A percentile compares a stretch with the other conserved stretches of the same genome.
These are phyloP conservation scores for Arbacia lixula DNA, from an alignment of 53 echinoderm and acorn worm genomes.

Conservation along the genomic window DNA sequence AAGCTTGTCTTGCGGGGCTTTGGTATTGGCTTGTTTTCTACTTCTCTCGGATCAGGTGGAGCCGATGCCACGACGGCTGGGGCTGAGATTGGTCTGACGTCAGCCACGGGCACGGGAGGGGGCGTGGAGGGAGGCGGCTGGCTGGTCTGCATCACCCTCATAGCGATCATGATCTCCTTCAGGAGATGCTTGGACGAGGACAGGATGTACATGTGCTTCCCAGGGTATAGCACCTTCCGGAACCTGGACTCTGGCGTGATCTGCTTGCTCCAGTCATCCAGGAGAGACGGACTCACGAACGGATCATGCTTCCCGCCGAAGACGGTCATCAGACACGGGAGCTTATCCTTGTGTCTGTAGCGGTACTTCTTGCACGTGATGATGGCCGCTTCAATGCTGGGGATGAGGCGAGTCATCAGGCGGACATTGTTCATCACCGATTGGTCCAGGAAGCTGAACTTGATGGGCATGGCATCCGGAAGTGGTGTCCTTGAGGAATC, in stretches of 20 bases:
- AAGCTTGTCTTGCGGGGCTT: slow-evolving; percentile 54
- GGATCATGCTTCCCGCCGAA: slow-evolving; percentile 92
- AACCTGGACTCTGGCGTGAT: slow-evolving; percentile 73
- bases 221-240: slow-evolving; percentile 79
- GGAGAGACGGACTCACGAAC: slow-evolving; percentile 77
- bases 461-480: slow-evolving; percentile 78
- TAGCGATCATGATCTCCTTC: slow-evolving; percentile 70
- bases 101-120: slow-evolving; percentile 11
- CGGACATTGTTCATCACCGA: slow-evolving; percentile 78
- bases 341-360: slow-evolving; percentile 79
- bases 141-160: slow-evolving; percentile 54
- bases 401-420: slow-evolving; percentile 83
- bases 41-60: slow-evolving; percentile 34
- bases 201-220: slow-evolving; percentile 93
- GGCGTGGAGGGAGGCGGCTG: slow-evolving; percentile 27
- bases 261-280: slow-evolving; percentile 92
- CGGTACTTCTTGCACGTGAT: slow-evolving; percentile 91
- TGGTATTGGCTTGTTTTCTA: slow-evolving; percentile 24
- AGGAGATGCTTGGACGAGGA: slow-evolving; percentile 70
- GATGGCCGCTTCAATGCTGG: slow-evolving; percentile 88
- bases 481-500: slow-evolving; percentile 67
- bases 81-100: slow-evolving; percentile 10
- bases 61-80: slow-evolving; percentile 45
- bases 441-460: slow-evolving; percentile 95
- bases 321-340: slow-evolving; percentile 79